phyloP scores from a whole-genome alignment of 2,888 invertebrate genomes.

The Tinea trinotella region DNA sequence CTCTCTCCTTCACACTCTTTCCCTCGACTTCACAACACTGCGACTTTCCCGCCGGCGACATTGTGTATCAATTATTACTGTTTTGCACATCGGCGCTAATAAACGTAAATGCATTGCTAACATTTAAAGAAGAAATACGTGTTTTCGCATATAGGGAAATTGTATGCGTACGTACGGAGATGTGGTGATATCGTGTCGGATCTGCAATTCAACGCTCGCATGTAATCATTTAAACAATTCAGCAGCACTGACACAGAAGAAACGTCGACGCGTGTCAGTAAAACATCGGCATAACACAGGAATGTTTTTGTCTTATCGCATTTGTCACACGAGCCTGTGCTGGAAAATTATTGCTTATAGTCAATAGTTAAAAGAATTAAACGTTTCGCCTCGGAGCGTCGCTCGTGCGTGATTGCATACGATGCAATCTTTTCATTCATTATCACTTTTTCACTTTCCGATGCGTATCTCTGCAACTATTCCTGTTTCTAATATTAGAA shows the following conservation, averaged over 20 bases:
- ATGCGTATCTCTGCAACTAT: slow-evolving; percentile 22
- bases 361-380: slow-evolving; percentile 18
- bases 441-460: slow-evolving; percentile 59
- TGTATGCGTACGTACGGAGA: slow-evolving; percentile 1
- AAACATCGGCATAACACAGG: slow-evolving; percentile 50
- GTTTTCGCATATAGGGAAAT: slow-evolving; percentile 5
- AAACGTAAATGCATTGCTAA: not conserved
- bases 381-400: slow-evolving; percentile 27
- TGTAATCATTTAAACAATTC: slow-evolving; percentile 62
- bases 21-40: slow-evolving; percentile 48
- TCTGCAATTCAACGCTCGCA: slow-evolving; percentile 38
- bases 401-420: slow-evolving; percentile 19
- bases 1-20: slow-evolving; percentile 68
- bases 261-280: slow-evolving; percentile 44
- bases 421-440: slow-evolving; percentile 30
- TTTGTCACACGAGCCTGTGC: slow-evolving; percentile 30
- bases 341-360: slow-evolving; percentile 31
- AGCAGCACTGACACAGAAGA: slow-evolving; percentile 59
- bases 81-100: not conserved
- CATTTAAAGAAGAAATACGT: not conserved
- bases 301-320: slow-evolving; percentile 39
- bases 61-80: not conserved
- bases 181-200: not conserved
- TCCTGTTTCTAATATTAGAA: not conserved
- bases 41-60: slow-evolving; percentile 48